Percentiles rank a stretch among this genome's conserved stretches.
phyloP scores from a whole-genome alignment of 2,797 vertebrate species.

The Cirrhinus mrigala region DNA sequence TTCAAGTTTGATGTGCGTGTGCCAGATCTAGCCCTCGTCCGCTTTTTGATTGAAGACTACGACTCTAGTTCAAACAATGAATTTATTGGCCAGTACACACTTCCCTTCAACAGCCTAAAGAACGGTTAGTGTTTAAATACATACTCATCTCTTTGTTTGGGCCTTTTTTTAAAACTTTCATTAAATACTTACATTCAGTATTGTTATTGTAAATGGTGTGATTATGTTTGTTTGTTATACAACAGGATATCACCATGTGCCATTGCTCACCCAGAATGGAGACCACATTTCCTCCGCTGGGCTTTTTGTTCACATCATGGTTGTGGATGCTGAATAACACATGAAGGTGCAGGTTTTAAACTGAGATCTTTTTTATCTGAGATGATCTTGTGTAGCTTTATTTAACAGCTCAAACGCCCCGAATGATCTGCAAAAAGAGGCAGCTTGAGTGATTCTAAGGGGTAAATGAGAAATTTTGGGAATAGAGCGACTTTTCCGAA shows the following conservation, averaged over 20 bases:
- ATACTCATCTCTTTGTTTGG: not conserved
- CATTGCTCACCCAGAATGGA: conserved; percentile 87
- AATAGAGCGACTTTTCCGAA: not conserved
- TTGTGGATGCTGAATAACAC: conserved; percentile 74
- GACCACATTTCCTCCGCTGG: conserved; percentile 85
- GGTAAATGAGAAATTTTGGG: conserved; percentile 3
- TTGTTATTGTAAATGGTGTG: not conserved
- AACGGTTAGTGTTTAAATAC: conserved; percentile 80
- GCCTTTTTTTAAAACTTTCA: too few species aligned
- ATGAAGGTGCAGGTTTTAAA: not conserved
- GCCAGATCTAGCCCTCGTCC: conserved; percentile 88
- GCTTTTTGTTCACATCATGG: conserved; percentile 88
- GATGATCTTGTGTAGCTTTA: not conserved
- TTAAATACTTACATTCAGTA: too few species aligned
- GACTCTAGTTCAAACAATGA: conserved; percentile 86
- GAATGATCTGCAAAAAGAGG: not conserved
- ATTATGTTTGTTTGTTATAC: conserved; percentile 29
- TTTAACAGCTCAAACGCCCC: conserved; percentile 13
- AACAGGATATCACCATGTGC: conserved; percentile 94
- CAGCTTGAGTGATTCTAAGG: conserved; percentile 7
- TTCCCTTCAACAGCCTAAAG: conserved; percentile 89
- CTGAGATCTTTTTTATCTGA: not conserved
- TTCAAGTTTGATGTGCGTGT: conserved; percentile 88
- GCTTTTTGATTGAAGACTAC: conserved; percentile 90
- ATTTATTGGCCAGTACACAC: conserved; percentile 90